Evolutionary conservation across 2,888 invertebrate species (phyloP).

Genomic region (Tetranychus truncatus): DNA sequence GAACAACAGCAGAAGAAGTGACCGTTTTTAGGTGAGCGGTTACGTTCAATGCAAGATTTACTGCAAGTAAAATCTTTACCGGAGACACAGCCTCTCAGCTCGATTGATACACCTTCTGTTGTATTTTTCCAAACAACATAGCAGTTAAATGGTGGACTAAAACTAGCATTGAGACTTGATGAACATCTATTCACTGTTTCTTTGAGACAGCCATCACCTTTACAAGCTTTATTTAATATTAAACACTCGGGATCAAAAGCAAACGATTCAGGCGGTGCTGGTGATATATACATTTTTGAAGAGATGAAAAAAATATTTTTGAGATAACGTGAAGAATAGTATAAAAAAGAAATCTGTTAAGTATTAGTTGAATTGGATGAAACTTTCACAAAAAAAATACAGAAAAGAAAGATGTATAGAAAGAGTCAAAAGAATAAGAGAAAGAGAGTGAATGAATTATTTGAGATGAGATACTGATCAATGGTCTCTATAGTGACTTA

Average conservation of each 20-base stretch:
- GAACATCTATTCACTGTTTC: neutral
- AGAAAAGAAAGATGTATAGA: neutral
- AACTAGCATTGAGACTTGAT: neutral
- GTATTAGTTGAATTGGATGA: neutral
- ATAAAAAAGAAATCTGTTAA: neutral
- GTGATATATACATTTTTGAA: too few species aligned
- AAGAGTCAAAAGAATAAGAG: neutral
- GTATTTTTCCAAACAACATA: neutral
- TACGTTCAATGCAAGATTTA: neutral
- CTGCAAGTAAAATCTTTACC: neutral
- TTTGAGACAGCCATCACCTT: neutral
- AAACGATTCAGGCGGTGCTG: too few species aligned
- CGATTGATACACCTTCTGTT: neutral
- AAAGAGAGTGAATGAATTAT: neutral
- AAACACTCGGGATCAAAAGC: too few species aligned
- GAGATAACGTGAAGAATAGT: too few species aligned
- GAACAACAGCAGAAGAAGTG: neutral
- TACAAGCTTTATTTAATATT: neutral
- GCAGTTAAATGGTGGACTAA: neutral
- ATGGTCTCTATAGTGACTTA: slow-evolving; percentile 28
- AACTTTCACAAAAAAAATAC: neutral
- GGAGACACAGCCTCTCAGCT: neutral
- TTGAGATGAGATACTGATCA: neutral
- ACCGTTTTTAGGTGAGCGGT: neutral
- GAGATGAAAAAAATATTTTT: too few species aligned